Base-by-base conservation (phyloP, 2,888 invertebrate genomes). In the Melikaiella ostensackeni region DNA sequence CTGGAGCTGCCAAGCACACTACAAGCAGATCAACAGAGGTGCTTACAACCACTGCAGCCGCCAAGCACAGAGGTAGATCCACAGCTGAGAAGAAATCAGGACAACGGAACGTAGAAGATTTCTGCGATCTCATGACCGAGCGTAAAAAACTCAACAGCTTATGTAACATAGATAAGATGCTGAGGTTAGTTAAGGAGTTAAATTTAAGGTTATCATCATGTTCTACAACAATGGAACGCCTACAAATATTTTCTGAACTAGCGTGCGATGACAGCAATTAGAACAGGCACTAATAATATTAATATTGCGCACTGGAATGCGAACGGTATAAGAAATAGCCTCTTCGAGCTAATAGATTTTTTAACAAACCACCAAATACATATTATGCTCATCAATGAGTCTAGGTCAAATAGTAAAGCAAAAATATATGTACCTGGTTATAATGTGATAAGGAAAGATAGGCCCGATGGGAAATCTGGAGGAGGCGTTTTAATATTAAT, bases 271-370 rank as follows among this genome's bases (percentile, higher is more conserved):
- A 21, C 61, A 16, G 61, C 30, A 5, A 61, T 6, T 30, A 61
- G 27, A 16, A 13, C 3, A 13, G 13, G 16, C 2, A 9, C 27
- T 16, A 27, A 16, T 27, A 4, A 2, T 1, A 16, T 61, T 4
- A 61, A 27, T 16, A 57, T 78, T 2, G 75, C 57, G 8, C 77
- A 77, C 27, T 79, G 81, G 79, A 83, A 83, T 70, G 78, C 82
- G 19, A 82, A 81, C 66, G 77, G 80, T 1, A 16, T 82, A 19
- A 27, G 21, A 2, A n/a, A 64, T 16, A 83, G 79, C 75, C 33
- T 35, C 27, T n/a, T 16, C 0, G 76, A 83, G 59, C 4, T 81
- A 2, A 76, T 46, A 38, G 21, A 82, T 6, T 82, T 83, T 33
- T 33, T 83, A 6, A 5, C 8, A 6, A 30, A 21, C 19, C 46